Conservation (phyloP, 1,140 invertebrate species). For the Trachymyrmex cornetzi region DNA sequence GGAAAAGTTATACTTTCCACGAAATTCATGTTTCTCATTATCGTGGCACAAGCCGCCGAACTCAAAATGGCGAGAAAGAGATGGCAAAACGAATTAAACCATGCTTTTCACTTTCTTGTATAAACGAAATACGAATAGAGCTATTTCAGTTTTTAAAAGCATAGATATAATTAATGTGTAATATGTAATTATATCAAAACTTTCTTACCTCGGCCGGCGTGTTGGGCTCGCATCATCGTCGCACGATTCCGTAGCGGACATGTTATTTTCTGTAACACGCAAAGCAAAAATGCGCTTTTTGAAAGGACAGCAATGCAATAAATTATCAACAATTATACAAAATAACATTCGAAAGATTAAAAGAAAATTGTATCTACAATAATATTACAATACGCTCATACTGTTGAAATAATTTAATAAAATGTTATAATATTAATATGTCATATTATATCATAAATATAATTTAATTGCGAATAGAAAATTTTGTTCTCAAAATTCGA, state of each 20-base stretch:
- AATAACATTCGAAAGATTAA: neutral
- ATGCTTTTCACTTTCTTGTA: neutral
- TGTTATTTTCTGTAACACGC: slow-evolving; percentile 78
- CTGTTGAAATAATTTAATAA: neutral
- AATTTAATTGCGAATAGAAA: neutral
- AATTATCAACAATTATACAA: neutral
- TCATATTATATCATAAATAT: too few species aligned
- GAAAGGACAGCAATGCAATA: neutral
- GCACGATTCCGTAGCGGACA: slow-evolving; percentile 77
- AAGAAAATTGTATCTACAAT: neutral
- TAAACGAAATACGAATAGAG: neutral
- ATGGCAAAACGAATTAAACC: slow-evolving; percentile 39
- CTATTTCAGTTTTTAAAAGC: neutral
- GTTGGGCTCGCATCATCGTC: slow-evolving; percentile 78
- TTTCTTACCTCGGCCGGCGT: slow-evolving; percentile 80
- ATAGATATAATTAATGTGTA: neutral
- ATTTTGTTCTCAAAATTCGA: neutral
- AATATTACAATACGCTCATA: neutral
- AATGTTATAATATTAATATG: neutral
- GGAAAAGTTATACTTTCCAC: slow-evolving; percentile 27
- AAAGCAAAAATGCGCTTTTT: slow-evolving; percentile 51
- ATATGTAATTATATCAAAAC: slow-evolving; percentile 27
- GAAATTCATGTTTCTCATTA: slow-evolving; percentile 32
- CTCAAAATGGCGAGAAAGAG: neutral
- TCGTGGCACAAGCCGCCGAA: neutral